Percentiles rank a stretch among this genome's conserved stretches.
Conservation (phyloP, 1,140 invertebrate genomes). For the Rhyzopertha dominica region DNA sequence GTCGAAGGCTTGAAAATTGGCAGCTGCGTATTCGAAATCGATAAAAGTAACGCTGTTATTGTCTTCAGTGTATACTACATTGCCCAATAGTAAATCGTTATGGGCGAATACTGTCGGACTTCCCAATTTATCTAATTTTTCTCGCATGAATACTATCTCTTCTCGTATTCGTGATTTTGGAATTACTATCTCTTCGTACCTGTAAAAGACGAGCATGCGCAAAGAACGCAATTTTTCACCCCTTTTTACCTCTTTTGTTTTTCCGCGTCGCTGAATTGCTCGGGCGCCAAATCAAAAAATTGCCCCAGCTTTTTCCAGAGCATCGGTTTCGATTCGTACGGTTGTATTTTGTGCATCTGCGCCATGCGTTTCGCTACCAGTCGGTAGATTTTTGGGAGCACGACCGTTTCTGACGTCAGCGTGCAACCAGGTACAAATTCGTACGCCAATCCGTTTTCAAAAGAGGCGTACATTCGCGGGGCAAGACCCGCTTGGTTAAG, state of each 20-base stretch:
- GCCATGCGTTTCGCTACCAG: slow-evolving; percentile 77
- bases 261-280: slow-evolving; percentile 53
- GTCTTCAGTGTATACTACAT: slow-evolving; percentile 79
- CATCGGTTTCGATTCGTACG: slow-evolving; percentile 48
- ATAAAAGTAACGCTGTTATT: slow-evolving; percentile 82
- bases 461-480: slow-evolving; percentile 82
- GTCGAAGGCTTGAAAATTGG: slow-evolving; percentile 94
- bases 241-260: slow-evolving; percentile 59
- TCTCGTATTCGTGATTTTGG: slow-evolving; percentile 60
- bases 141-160: slow-evolving; percentile 66
- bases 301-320: slow-evolving; percentile 71
- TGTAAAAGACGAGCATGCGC: slow-evolving; percentile 46
- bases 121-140: slow-evolving; percentile 56
- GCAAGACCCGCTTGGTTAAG: slow-evolving; percentile 72
- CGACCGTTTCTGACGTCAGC: slow-evolving; percentile 65
- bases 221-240: neutral
- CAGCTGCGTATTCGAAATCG: slow-evolving; percentile 94
- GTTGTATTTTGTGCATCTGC: slow-evolving; percentile 65
- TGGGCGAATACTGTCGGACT: slow-evolving; percentile 93
- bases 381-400: slow-evolving; percentile 63
- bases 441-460: slow-evolving; percentile 92
- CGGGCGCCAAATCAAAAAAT: slow-evolving; percentile 69
- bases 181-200: slow-evolving; percentile 64
- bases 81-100: slow-evolving; percentile 94
- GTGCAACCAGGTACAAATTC: slow-evolving; percentile 83